Conservation (phyloP, 2,888 invertebrate species). For the Autographa pulchrina region DNA sequence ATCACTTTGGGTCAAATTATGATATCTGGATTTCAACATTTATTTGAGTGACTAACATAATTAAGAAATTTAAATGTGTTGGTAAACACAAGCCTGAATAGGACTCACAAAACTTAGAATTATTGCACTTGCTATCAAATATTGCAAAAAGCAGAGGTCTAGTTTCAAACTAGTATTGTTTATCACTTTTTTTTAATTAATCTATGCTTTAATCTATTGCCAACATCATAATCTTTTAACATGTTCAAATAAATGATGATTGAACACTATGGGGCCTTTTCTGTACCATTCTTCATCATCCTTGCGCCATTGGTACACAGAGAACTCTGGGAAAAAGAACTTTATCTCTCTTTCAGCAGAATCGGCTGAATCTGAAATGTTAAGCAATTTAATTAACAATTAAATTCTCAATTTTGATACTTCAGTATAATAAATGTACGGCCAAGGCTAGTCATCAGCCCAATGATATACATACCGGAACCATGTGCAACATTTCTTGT, state of each 20-base stretch:
- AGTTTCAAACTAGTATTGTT: neutral
- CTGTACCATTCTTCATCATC: slow-evolving; percentile 87
- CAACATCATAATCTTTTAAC: slow-evolving; percentile 74
- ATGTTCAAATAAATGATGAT: slow-evolving; percentile 88
- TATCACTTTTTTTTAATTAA: neutral
- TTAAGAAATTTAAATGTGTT: too few species aligned
- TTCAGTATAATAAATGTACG: too few species aligned
- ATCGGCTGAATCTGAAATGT: slow-evolving; percentile 92
- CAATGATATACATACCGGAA: slow-evolving; percentile 90
- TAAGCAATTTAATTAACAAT: neutral
- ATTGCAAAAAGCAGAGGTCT: too few species aligned
- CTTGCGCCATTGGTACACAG: slow-evolving; percentile 91
- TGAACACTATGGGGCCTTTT: slow-evolving; percentile 87
- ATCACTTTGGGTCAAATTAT: too few species aligned
- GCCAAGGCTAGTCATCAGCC: too few species aligned
- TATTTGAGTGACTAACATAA: too few species aligned
- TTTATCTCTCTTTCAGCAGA: slow-evolving; percentile 94
- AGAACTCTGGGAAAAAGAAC: slow-evolving; percentile 96
- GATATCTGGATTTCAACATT: too few species aligned
- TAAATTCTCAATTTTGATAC: neutral
- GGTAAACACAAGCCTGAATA: too few species aligned
- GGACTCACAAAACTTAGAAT: too few species aligned
- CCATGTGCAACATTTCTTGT: slow-evolving; percentile 98
- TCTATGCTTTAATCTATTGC: neutral
- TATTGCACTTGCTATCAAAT: too few species aligned